Evolutionary conservation across 2,113 vertebrate genomes (phyloP).

Genomic region (Corythornis madagascariensis): DNA sequence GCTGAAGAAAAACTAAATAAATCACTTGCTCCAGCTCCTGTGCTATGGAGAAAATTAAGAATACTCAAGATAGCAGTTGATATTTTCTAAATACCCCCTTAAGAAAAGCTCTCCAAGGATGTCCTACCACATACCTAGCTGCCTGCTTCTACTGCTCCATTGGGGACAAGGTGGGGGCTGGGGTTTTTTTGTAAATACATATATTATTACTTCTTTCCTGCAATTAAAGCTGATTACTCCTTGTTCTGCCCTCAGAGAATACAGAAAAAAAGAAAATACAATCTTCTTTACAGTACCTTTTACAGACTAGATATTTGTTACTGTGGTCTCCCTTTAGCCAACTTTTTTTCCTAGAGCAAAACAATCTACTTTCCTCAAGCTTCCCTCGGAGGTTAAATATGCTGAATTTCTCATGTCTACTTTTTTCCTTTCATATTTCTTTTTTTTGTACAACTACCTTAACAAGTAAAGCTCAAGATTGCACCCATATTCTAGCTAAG

Average conservation of each 20-base stretch:
- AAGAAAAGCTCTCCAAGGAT: neutral
- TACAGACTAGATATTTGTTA: neutral
- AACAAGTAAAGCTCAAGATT: neutral
- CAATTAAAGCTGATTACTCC: constrained; percentile 1
- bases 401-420: neutral
- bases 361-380: neutral
- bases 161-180: neutral
- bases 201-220: neutral
- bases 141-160: neutral
- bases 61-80: neutral
- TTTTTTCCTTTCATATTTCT: neutral
- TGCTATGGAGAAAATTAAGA: neutral
- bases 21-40: neutral
- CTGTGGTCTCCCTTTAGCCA: neutral
- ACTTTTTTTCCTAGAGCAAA: neutral
- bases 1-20: neutral
- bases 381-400: neutral
- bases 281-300: neutral
- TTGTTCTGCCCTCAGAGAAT: neutral
- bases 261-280: neutral
- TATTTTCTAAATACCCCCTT: neutral
- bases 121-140: neutral
- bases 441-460: neutral
- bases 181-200: neutral
- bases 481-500: neutral